Percentiles rank a stretch among this genome's conserved stretches.
Evolutionary conservation across 1,140 invertebrate species (phyloP).

Genomic region (Anoplolepis gracilipes): DNA sequence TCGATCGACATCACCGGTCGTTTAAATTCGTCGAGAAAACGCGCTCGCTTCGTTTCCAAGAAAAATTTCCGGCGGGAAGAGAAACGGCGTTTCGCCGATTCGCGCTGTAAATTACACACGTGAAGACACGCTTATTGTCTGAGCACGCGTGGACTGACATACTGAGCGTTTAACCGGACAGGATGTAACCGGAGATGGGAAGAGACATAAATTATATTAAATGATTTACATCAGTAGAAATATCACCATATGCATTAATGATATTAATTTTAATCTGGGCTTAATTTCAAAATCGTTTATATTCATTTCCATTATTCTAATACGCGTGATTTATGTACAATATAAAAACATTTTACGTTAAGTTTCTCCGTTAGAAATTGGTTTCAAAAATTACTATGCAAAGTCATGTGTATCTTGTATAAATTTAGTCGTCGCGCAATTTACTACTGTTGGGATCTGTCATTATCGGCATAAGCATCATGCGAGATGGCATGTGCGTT

Average conservation of each 20-base stretch:
- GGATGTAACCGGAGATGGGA: not conserved
- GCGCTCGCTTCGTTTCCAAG: not conserved
- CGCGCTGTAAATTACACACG: slow-evolving; percentile 24
- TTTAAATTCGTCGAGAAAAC: slow-evolving; percentile 62
- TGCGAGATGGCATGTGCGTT: slow-evolving; percentile 27
- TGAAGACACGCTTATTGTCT: slow-evolving; percentile 38
- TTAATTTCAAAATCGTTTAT: not conserved
- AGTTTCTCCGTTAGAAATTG: not conserved
- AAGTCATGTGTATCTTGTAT: slow-evolving; percentile 25
- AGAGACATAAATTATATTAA: slow-evolving; percentile 7
- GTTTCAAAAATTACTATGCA: not conserved
- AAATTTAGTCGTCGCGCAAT: slow-evolving; percentile 37
- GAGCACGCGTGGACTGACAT: slow-evolving; percentile 55
- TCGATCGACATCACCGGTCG: slow-evolving; percentile 38
- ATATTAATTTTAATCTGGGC: not conserved
- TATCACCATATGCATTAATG: not conserved
- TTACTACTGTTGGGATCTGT: slow-evolving; percentile 38
- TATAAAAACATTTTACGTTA: not conserved
- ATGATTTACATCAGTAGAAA: not conserved
- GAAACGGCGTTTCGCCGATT: slow-evolving; percentile 8
- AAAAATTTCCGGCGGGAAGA: not conserved
- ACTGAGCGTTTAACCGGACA: slow-evolving; percentile 26
- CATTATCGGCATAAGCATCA: slow-evolving; percentile 40
- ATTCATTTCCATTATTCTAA: not conserved
- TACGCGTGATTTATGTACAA: not conserved